Base-by-base conservation (phyloP, 2,888 invertebrate species). In the Desoria tigrina region DNA sequence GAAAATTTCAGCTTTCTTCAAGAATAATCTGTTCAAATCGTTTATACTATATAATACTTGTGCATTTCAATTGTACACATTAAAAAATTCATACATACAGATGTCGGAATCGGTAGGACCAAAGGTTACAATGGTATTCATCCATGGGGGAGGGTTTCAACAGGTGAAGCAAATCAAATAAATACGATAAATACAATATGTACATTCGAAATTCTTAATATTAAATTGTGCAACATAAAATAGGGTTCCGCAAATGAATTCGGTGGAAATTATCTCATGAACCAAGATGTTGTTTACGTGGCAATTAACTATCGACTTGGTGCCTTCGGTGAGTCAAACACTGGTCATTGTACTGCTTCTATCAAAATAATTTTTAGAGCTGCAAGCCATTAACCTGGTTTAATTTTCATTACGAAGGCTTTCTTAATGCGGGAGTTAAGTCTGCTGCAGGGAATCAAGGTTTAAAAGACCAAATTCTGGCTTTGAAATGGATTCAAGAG, bases 251-350 rank as follows among this genome's bases (percentile, higher is more conserved):
- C 49, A 7, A 18, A 18, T 49, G 21, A 49, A 49, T 49, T n/a
- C 49, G 49, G 49, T n/a, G 49, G 49, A 21, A 7, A 7, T 7
- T 49, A n/a, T 21, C 18, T 49, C 11, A 49, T 49, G 49, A 49
- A 21, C 18, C 11, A 68, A 18, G 61, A 68, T 23, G 61, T 72
- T 1, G 59, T 72, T 14, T 32, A 63, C n/a, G 65, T 72, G 1
- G 57, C 63, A 18, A 66, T 72, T 1, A 72, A 70, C 26, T 72
- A 70, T 28, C 51, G 72, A 9, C 51, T 72, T 0, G 72, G 72
- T 18, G 42, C 66, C 6, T 42, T 70, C 1, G 70, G 69, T 60
- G 28, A 9, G n/a, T 42, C 6, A 39, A 37, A 7, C 24, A 56
- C 18, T 39, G 23, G 21, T 28, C 28, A 16, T 7, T 14, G 55